Base-by-base conservation (phyloP, 2,888 invertebrate species). In the Siphonodentalium dalli region DNA sequence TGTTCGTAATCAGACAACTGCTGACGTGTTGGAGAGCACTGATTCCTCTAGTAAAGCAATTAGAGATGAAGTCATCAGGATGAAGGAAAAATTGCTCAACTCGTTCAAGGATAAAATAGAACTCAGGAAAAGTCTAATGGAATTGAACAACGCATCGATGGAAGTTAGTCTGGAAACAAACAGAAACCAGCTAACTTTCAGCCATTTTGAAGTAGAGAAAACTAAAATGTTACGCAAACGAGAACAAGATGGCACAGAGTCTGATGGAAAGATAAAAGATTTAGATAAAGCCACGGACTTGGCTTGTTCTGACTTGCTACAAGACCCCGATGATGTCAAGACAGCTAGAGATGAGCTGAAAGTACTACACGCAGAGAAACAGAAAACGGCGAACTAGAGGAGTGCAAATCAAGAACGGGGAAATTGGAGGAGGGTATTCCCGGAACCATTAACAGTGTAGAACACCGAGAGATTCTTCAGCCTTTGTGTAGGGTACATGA, bases 401-500 rank as follows among this genome's bases (percentile, higher is more conserved):
- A 87, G 54, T 91, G 91, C 63, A 87, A 91, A 38, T 87, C 89
- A 63, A 86, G 89, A 54, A 92, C 92, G 7, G 89, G 89, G 24
- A 86, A 87, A 66, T 83, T 93, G 28, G 93, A 94, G 81, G 92
- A 93, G 85, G 93, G 91, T 83, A 83, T 95, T 55, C 92, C 94
- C 3, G 89, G 89, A 46, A 86, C 90, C 48, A 88, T 93, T 47
- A 90, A 88, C 74, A 91, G 90, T 58, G 90, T 92, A 46, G 93
- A 95, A 63, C 95, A 97, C 83, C 86, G 91, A 35, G 96, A 97
- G 78, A 87, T 96, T 50, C 82, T 93, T 54, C 89, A 90, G 21
- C 84, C 97, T 42, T 88, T 97, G 79, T 91, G 93, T 73, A 87
- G 92, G 65, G 93, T 96, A 33, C 95, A 96, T 78, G 92, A 94